Evolutionary conservation across 2,888 invertebrate genomes (phyloP), one percentile per base, ranked within the genome.

Genomic region (Melitaea athalia): DNA sequence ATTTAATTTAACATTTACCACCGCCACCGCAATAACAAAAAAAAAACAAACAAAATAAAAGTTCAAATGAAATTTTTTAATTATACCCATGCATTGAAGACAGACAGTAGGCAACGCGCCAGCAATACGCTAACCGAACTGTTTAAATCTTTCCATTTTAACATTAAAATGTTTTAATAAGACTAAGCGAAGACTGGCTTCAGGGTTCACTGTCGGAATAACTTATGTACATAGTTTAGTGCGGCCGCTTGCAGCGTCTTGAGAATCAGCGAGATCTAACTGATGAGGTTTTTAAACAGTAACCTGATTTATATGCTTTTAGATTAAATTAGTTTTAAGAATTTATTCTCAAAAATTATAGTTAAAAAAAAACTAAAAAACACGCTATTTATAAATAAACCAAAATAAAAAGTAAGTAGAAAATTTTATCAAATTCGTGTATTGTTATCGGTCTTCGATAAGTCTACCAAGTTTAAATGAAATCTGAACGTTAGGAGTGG

Each of bases 211-310:
- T 57, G 57, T 24, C 24, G 47, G 59, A 59, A 57, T 63, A 66
- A 69, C 45, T 59, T 69, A 69, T 63, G 66, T 63, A 59, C 66
- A 66, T 60, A 53, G 59, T 49, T 66, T 63, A 69, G 49, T 33
- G 53, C 12, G 14, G 31, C 31, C 53, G 53, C 53, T 24, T 55
- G 53, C 31, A 53, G 63, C 69, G 47, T 63, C 66, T 69, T 63
- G 69, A 69, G 62, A 57, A 65, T 24, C 12, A 55, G 53, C 53
- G 24, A 55, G 53, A 55, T 24, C 33, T 33, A 55, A 55, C 53
- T 33, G 31, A 55, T 55, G 53, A 55, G 53, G 33, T 55, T 55
- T 55, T 55, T n/a, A 55, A 55, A 55, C 53, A 55, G 33, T 31
- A 33, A 55, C 33, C 8, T 33, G 33, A 55, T 55, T 33, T 55